A percentile compares a stretch with the other conserved stretches of the same genome.
Evolutionary conservation across 2,888 invertebrate species (phyloP).

Genomic region (Drosophila fulvimacula): DNA sequence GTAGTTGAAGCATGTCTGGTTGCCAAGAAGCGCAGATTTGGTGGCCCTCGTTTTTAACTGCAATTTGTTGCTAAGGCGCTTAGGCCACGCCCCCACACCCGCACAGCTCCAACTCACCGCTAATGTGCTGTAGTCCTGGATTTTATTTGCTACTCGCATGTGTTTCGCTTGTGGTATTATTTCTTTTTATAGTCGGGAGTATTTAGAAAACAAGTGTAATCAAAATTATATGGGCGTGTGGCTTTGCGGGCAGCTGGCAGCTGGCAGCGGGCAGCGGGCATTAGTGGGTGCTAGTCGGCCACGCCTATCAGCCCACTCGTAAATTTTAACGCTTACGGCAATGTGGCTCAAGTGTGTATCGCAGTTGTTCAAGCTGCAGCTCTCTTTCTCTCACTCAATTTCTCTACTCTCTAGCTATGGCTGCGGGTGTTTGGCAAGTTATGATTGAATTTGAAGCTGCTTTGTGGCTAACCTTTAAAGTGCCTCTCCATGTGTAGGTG

Average conservation of each 20-base stretch:
- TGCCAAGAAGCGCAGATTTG: conserved; percentile 56
- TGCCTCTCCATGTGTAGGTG: conserved; percentile 20
- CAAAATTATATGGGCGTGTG: conserved; percentile 78
- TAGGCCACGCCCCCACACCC: conserved; percentile 28
- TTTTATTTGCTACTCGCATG: conserved; percentile 61
- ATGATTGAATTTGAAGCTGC: conserved; percentile 76
- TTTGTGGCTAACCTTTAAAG: conserved; percentile 49
- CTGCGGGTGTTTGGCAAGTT: conserved; percentile 62
- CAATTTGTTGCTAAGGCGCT: conserved; percentile 75
- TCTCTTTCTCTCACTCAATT: background rate
- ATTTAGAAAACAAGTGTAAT: conserved; percentile 79
- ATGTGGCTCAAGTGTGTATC: conserved; percentile 54
- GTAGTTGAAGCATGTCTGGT: background rate
- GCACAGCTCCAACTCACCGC: no score
- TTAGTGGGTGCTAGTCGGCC: conserved; percentile 7
- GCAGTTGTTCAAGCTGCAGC: background rate
- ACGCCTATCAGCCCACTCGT: conserved; percentile 37
- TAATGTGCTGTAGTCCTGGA: conserved; percentile 41
- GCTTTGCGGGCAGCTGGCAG: conserved; percentile 12
- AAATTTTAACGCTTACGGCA: conserved; percentile 66
- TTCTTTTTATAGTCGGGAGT: conserved; percentile 59
- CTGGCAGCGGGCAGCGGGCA: background rate
- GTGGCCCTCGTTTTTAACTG: conserved; percentile 64
- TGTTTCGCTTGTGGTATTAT: conserved; percentile 48
- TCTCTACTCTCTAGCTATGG: conserved; percentile 3